These are phyloP conservation scores for Cichlasoma orientale DNA, from an alignment of 2,797 vertebrate genomes.

Conservation along the genomic window DNA sequence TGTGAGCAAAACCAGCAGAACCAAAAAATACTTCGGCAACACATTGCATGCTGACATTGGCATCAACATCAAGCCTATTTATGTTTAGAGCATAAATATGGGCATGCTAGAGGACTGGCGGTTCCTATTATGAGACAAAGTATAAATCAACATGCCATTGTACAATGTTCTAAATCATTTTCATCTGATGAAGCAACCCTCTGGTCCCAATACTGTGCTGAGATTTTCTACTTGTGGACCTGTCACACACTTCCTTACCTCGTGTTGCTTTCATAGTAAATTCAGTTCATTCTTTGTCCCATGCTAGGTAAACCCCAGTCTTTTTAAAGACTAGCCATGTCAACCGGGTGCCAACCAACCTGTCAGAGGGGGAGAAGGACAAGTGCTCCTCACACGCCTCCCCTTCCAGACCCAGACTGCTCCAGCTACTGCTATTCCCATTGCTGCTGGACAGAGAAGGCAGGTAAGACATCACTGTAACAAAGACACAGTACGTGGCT, in stretches of 20 bases:
- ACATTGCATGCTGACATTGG: constrained; percentile 5
- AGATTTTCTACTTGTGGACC: constrained; percentile 6
- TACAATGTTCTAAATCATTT: constrained; percentile 20
- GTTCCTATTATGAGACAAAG: constrained; percentile 56
- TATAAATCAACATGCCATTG: constrained; percentile 3
- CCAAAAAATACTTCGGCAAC: neutral
- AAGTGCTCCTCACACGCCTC: constrained; percentile 96
- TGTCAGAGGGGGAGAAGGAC: constrained; percentile 98
- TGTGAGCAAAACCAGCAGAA: neutral
- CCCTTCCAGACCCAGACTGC: constrained; percentile 99
- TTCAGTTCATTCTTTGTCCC: constrained; percentile 34
- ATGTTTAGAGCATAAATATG: constrained; percentile 5
- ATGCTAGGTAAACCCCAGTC: constrained; percentile 37
- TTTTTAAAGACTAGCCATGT: constrained; percentile 73
- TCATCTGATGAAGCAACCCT: neutral
- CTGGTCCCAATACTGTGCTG: neutral
- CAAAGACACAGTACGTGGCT: neutral
- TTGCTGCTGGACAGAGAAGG: constrained; percentile 90
- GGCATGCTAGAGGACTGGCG: constrained; percentile 36
- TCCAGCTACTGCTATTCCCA: constrained; percentile 99
- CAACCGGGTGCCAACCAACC: constrained; percentile 87
- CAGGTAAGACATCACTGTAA: constrained; percentile 38
- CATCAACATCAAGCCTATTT: constrained; percentile 25
- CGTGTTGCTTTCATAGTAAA: neutral
- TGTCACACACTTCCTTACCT: neutral